Base-by-base conservation (phyloP, 2,797 vertebrate species). In the Nannoperca australis region DNA sequence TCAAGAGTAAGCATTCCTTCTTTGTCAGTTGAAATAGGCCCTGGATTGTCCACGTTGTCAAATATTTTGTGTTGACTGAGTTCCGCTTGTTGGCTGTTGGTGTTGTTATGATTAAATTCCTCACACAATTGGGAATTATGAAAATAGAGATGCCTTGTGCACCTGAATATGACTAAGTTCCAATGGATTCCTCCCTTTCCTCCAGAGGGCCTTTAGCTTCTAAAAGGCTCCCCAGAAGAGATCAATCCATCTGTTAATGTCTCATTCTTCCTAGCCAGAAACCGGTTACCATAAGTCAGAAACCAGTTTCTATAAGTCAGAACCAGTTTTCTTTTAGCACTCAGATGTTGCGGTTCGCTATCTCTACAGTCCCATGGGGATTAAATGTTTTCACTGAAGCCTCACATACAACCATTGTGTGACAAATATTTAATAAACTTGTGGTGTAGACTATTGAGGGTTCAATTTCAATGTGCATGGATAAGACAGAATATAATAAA, bases 401-500 rank as follows among this genome's bases (percentile, higher is more conserved):
- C 38, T 59, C 38, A 47, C 12, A 70, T 64, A 14, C 42, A 38
- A 42, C 12, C 2, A 24, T 44, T 8, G 1, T 50, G 17, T 20
- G 17, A 7, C 18, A 49, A 49, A 42, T 38, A 27, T n/a, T 20
- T 64, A 17, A 10, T 18, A 18, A 38, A 70, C 34, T 38, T 6
- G 6, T 51, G 42, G n/a, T 49, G 10, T 30, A 38, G n/a, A 54
- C 34, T 63, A 55, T 20, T 58, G 47, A 66, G 22, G 11, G 22
- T 49, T 62, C 5, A 55, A 1, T 73, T 53, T 66, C 40, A 50
- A 15, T 20, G 24, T 51, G 7, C 4, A 27, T 17, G 3, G n/a
- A 22, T 36, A 40, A 30, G n/a, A 56, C 10, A 13, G 68, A 75
- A 55, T 34, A n/a, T 24, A 45, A 15, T 60, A 17, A 66, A 58